Percentiles rank a stretch among this genome's conserved stretches.
Conservation (phyloP, 2,888 invertebrate species). For the Drosophila colorata region DNA sequence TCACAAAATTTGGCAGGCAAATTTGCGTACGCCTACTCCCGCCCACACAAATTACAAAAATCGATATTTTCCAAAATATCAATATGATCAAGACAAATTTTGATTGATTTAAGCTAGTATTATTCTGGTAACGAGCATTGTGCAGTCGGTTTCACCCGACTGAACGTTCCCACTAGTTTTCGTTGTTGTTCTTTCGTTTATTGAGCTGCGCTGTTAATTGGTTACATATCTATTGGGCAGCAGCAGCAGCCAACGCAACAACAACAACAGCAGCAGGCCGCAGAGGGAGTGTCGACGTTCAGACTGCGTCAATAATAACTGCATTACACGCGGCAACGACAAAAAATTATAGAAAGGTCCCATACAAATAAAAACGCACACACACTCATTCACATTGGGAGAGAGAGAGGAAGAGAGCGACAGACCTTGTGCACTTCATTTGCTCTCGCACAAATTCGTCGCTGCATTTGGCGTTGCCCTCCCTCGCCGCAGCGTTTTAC, state of each 20-base stretch:
- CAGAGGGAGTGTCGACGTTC: slow-evolving; percentile 42
- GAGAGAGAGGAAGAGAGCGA: neutral
- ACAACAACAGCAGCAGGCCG: slow-evolving; percentile 7
- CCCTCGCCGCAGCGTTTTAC: slow-evolving; percentile 12
- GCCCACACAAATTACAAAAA: too few species aligned
- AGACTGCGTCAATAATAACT: slow-evolving; percentile 82
- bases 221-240: slow-evolving; percentile 41
- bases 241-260: slow-evolving; percentile 23
- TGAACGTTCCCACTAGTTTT: too few species aligned
- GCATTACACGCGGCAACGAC: slow-evolving; percentile 66
- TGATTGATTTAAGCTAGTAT: too few species aligned
- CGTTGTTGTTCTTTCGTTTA: neutral
- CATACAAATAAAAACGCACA: slow-evolving; percentile 14
- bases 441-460: slow-evolving; percentile 16
- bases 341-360: slow-evolving; percentile 22
- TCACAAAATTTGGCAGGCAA: too few species aligned
- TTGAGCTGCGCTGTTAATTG: slow-evolving; percentile 22
- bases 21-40: too few species aligned
- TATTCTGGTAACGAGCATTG: too few species aligned
- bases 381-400: neutral
- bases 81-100: too few species aligned
- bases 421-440: slow-evolving; percentile 24
- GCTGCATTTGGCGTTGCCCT: slow-evolving; percentile 39
- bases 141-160: too few species aligned
- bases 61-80: too few species aligned